Evolutionary conservation across 2,113 vertebrate genomes (phyloP).

Genomic region (Phyllostomus discolor): DNA sequence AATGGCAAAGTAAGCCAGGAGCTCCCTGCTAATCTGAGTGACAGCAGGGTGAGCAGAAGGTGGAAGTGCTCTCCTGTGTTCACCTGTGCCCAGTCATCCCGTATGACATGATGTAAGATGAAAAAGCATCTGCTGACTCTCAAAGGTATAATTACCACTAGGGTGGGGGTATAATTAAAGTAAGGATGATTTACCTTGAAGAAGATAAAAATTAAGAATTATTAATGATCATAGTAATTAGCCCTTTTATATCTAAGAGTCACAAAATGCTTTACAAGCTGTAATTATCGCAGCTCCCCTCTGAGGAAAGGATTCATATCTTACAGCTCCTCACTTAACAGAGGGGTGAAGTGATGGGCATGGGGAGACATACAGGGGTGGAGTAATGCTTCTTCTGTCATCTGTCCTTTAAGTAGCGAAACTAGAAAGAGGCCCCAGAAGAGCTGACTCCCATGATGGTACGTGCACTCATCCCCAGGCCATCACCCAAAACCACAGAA

Average conservation of each 20-base stretch:
- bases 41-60: background rate
- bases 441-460: background rate
- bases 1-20: background rate
- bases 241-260: constrained; percentile 68
- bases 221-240: constrained; percentile 73
- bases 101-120: constrained; percentile 52
- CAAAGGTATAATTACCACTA: constrained; percentile 64
- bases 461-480: background rate
- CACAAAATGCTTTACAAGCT: constrained; percentile 71
- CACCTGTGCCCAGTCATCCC: background rate
- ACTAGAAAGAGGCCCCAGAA: constrained; percentile 35
- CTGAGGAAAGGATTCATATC: constrained; percentile 67
- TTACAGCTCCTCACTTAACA: constrained; percentile 35
- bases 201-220: constrained; percentile 77
- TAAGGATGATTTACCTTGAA: constrained; percentile 67
- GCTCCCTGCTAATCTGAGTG: background rate
- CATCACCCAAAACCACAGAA: background rate
- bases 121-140: constrained; percentile 74
- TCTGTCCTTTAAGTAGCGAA: constrained; percentile 20
- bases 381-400: constrained; percentile 20
- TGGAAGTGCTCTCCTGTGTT: background rate
- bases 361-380: background rate
- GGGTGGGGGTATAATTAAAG: constrained; percentile 73
- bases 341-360: constrained; percentile 52
- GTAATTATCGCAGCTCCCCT: constrained; percentile 67